Base-by-base conservation (phyloP, 2,888 invertebrate species). In the Cryptosula pallasiana region DNA sequence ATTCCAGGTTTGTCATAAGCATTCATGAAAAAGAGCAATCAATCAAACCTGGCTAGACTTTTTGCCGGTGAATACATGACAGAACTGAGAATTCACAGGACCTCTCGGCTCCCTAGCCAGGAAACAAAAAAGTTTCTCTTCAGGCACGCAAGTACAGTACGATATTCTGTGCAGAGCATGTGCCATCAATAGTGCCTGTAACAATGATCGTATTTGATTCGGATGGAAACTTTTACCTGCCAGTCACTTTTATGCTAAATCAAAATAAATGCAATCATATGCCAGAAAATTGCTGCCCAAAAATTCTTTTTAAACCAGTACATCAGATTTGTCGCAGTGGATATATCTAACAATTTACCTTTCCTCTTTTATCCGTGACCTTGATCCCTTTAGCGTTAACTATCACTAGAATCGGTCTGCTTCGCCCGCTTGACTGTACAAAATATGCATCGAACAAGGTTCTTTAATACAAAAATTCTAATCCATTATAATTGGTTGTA, bases 131-230 rank as follows among this genome's bases (percentile, higher is more conserved):
- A 91, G 90, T 77, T 90, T 88, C 84, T 90, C 88, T 79, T 90
- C 89, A 35, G 91, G 89, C 86, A 92, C 92, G 90, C 92, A 92
- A 80, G 91, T 91, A 80, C 92, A 92, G 87, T 91, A 92, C 80
- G 92, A 91, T 81, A 93, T 92, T 84, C 93, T 89, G 79, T 91
- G 90, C 80, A 92, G 87, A 83, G 91, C 91, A 87, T 92, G 92
- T 79, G 90, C 91, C 92, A 92, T 92, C 86, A 90, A 90, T 86
- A 92, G 91, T 77, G 32, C 32, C 63, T 63, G 32, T 5, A 57
- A 57, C 25, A 57, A 45, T 13, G n/a, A n/a, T n/a, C n/a, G n/a
- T n/a, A n/a, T n/a, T n/a, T n/a, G n/a, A n/a, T n/a, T n/a, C n/a
- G n/a, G n/a, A n/a, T n/a, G n/a, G n/a, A n/a, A n/a, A n/a, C n/a